Base-by-base conservation (phyloP, 2,113 vertebrate genomes). In the human region DNA sequence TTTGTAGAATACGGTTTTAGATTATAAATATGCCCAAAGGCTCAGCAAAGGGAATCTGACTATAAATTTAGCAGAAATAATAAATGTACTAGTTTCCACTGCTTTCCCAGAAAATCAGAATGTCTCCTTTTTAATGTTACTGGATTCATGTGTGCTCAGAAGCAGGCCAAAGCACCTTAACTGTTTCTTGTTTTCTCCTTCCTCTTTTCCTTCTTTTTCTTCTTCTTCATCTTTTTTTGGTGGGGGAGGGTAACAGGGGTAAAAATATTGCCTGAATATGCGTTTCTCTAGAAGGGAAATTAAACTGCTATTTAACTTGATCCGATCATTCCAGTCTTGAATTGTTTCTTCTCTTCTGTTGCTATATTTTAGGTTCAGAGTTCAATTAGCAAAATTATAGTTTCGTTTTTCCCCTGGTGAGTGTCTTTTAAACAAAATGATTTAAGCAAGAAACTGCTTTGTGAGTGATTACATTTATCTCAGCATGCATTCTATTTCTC, bases 361-460 rank as follows among this genome's bases (percentile, higher is more conserved):
- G 80, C 20, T 96, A 4, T 50, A 72, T 93, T 93, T 89, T 81
- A 94, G 27, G 75, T 97, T 97, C 79, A 98, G 79, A 95, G 93
- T 90, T 96, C 92, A 97, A 92, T 97, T 96, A 96, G 35, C 12
- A 1, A 96, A 97, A 98, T 95, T 81, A 95, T 38, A 87, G 75
- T 45, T 59, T 27, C 93, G 35, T 32, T 81, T 95, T 40, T 40
- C 68, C 50, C 0, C 0, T 35, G 9, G 52, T 88, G 93, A 87
- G 30, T 45, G 76, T 55, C 48, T 98, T 97, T 96, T 97, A 97
- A 96, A 92, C 92, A 96, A 95, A 95, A 96, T 6, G 10, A 89
- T 97, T 97, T 97, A 94, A 96, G 32, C 52, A 80, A 94, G 38
- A 82, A 95, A 83, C 1, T 43, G 25, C 38, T 86, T 85, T 79